These are phyloP conservation scores for Strix occidentalis DNA, from an alignment of 2,797 vertebrate genomes.

Conservation along the genomic window DNA sequence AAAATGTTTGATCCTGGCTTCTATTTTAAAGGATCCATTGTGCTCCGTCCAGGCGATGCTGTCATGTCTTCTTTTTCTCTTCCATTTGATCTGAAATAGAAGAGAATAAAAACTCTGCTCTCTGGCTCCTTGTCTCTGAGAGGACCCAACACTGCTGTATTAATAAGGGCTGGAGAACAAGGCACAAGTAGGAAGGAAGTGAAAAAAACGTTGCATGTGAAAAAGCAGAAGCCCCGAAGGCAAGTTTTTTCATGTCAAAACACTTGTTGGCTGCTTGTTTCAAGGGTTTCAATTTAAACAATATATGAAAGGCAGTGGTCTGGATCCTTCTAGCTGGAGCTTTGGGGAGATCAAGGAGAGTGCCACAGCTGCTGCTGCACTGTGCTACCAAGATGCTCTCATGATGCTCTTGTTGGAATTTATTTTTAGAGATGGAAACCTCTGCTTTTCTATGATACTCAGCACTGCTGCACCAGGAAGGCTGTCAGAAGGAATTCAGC, in stretches of 20 bases:
- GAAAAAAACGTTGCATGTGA: background rate
- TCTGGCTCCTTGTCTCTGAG: background rate
- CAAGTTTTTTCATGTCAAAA: background rate
- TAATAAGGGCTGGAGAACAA: background rate
- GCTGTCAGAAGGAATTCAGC: background rate
- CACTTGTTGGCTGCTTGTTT: background rate
- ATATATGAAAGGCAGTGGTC: background rate
- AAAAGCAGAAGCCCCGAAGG: background rate
- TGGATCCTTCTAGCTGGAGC: background rate
- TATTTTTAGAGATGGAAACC: conserved; percentile 18
- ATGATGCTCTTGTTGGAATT: background rate
- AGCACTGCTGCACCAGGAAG: background rate
- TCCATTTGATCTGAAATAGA: background rate
- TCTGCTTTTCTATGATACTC: background rate
- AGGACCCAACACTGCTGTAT: background rate
- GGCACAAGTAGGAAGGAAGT: background rate
- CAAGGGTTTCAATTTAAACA: background rate
- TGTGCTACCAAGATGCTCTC: background rate
- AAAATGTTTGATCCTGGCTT: background rate
- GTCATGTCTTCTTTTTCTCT: background rate
- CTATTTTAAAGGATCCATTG: background rate
- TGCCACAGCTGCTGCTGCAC: background rate
- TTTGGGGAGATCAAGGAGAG: background rate
- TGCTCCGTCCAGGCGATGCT: background rate
- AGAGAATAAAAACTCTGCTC: background rate